Conservation (phyloP, 1,140 invertebrate species). For the Lordiphosa stackelbergi region DNA sequence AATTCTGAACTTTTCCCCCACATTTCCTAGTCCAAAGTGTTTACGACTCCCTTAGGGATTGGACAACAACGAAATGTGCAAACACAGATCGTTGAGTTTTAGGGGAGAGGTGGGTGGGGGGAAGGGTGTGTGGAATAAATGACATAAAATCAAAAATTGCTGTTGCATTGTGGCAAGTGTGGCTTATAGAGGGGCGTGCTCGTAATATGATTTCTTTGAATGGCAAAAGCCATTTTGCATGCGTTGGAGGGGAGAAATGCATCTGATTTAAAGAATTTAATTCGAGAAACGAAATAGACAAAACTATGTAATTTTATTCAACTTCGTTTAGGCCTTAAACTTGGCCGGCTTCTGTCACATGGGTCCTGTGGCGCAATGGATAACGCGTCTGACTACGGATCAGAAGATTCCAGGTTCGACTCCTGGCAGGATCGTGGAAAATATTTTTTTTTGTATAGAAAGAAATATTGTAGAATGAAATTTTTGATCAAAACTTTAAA, state of each 20-base stretch:
- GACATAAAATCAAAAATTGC: conserved; percentile 64
- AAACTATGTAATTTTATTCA: not conserved
- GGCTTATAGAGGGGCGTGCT: conserved; percentile 23
- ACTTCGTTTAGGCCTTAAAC: not conserved
- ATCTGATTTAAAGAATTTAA: conserved; percentile 2
- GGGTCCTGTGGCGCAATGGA: conserved; percentile 84
- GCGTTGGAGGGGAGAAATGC: conserved; percentile 11
- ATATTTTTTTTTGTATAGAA: not conserved
- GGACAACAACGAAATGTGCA: conserved; percentile 64
- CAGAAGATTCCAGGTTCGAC: conserved; percentile 86
- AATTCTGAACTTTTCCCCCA: conserved; percentile 43
- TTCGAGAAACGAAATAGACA: conserved; percentile 1
- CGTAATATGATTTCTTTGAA: conserved; percentile 63
- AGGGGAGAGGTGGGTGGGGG: not conserved
- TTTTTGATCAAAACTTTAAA: too few species aligned
- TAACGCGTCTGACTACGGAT: conserved; percentile 86
- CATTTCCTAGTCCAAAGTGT: conserved; percentile 52
- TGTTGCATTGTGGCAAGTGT: conserved; percentile 27
- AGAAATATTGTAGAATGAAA: too few species aligned
- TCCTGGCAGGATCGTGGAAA: conserved; percentile 81
- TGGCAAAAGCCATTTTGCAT: conserved; percentile 42
- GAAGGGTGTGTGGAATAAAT: conserved; percentile 22
- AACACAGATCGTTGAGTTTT: conserved; percentile 53
- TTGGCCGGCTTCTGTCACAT: not conserved
- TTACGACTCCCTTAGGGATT: conserved; percentile 66